Percentiles rank a stretch among this genome's conserved stretches.
Conservation (phyloP, 2,888 invertebrate genomes). For the Zhuqinia jingwanae region DNA sequence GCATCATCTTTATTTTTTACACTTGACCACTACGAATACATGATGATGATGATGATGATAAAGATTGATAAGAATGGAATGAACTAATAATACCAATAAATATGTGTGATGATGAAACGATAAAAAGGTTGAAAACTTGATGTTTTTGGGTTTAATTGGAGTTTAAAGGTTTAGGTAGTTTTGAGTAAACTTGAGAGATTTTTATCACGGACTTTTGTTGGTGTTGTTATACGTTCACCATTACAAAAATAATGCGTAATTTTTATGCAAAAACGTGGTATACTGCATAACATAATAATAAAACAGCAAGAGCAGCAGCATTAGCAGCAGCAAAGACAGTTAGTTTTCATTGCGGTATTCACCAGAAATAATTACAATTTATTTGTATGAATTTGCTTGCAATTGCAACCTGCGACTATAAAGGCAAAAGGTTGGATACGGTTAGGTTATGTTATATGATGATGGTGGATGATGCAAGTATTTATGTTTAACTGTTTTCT, state of each 20-base stretch:
- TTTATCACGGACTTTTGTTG: no score
- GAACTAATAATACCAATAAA: background rate
- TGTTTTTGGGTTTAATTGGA: background rate
- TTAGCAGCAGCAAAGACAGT: no score
- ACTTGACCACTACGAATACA: no score
- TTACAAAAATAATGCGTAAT: no score
- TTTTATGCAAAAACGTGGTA: no score
- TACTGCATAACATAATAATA: no score
- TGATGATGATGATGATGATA: no score
- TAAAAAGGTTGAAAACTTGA: background rate
- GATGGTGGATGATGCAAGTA: constrained; percentile 30
- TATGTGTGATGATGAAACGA: background rate
- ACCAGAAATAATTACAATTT: background rate
- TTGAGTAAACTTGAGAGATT: no score
- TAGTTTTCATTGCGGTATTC: background rate
- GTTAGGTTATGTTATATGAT: background rate
- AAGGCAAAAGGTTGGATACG: no score
- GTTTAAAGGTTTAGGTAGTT: background rate
- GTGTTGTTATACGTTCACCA: no score
- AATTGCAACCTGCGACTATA: no score
- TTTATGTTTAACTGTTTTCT: constrained; percentile 11
- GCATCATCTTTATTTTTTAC: constrained; percentile 45
- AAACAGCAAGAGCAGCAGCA: background rate
- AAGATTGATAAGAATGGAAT: background rate
- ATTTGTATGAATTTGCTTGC: no score